Evolutionary conservation across 2,888 invertebrate genomes (phyloP).

Genomic region (Dryomyza anilis): DNA sequence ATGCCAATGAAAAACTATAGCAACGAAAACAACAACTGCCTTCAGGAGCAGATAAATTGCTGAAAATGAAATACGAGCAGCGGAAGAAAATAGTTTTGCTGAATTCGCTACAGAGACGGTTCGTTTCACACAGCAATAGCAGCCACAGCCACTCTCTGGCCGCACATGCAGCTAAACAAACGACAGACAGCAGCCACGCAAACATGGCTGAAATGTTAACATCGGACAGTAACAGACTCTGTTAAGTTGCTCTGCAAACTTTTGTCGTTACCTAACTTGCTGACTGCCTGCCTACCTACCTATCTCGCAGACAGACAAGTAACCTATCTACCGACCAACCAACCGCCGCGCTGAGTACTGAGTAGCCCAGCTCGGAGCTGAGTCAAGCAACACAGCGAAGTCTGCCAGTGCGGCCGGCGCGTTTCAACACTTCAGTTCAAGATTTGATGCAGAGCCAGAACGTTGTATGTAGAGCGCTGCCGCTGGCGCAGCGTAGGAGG

Average conservation of each 20-base stretch:
- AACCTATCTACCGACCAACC: slow-evolving; percentile 3
- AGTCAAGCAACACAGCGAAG: slow-evolving; percentile 18
- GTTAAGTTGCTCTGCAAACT: too few species aligned
- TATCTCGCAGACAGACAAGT: neutral
- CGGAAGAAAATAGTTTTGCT: neutral
- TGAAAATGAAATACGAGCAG: neutral
- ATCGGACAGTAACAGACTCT: neutral
- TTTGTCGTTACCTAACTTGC: neutral
- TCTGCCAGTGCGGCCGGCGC: slow-evolving; percentile 37
- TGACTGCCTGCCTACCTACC: neutral
- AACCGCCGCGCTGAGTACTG: neutral
- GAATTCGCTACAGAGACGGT: neutral
- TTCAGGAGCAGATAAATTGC: neutral
- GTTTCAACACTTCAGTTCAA: slow-evolving; percentile 46
- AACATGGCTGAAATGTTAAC: neutral
- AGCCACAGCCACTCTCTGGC: neutral
- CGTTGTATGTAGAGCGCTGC: slow-evolving; percentile 35
- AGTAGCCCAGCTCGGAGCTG: neutral
- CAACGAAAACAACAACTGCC: neutral
- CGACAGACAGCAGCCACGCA: slow-evolving; percentile 22
- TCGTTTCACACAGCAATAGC: too few species aligned
- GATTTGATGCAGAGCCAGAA: slow-evolving; percentile 48
- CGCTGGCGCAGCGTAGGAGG: slow-evolving; percentile 10
- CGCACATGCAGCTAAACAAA: slow-evolving; percentile 40
- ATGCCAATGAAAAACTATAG: neutral